Base-by-base conservation (phyloP, 2,797 vertebrate species). In the Gobio occitaniae region DNA sequence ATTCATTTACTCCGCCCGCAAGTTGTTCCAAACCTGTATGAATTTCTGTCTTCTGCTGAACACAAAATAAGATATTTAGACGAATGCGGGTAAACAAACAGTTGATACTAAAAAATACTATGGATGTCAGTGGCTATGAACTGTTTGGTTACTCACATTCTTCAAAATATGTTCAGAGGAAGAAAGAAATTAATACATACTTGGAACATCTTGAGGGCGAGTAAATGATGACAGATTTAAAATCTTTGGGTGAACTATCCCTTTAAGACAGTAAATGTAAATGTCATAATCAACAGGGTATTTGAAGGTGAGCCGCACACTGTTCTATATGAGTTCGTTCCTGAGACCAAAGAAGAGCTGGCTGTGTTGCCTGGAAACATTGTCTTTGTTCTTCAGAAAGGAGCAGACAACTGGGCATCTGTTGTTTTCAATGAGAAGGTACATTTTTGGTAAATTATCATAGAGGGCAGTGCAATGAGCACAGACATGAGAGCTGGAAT, bases 361-460 rank as follows among this genome's bases (percentile, higher is more conserved):
- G 96, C 95, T 8, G 97, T 99, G 25, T 95, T 97, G 90, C 97
- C 97, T 0, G 98, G 98, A 21, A 99, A 99, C 84, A 95, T 99
- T 1, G 98, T 99, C 89, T 99, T 99, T 89, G 96, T 99, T 65
- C 92, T 98, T 91, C 95, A 97, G 90, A 99, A 95, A 86, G 97
- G 95, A 44, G 90, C 91, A 0, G 98, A 99, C 90, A 99, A 99
- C 90, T 99, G 98, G 98, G 98, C 97, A 0, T 97, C 96, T 0
- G 97, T 99, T 88, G 89, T 98, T 90, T 99, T 99, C 93, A 99
- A 99, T 0, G 97, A 95, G 87, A 96, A 98, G 96, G 98, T 99
- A 93, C 79, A 92, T 82, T 12, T 19, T 86, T 61, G 68, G 12
- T 52, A 19, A 3, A 54, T 70, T 76, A 36, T 32, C 54, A 74